Conservation (phyloP, 1,140 invertebrate genomes). For the Carposina sasakii region DNA sequence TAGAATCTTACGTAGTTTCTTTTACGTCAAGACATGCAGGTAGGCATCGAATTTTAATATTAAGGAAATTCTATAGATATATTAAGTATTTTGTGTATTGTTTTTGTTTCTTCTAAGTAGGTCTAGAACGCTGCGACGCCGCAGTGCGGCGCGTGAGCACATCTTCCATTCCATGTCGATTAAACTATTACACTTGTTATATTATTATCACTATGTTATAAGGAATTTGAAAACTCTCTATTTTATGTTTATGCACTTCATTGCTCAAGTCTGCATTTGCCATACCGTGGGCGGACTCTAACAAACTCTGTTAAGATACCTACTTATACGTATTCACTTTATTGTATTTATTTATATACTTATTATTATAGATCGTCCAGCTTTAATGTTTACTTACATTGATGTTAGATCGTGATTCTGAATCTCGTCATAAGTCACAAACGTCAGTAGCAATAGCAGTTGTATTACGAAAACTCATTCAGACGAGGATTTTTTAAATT, state of each 20-base stretch:
- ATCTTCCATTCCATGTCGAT: constrained; percentile 37
- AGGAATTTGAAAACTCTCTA: constrained; percentile 48
- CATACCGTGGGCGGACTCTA: constrained; percentile 51
- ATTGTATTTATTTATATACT: constrained; percentile 69
- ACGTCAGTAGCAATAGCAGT: constrained; percentile 68
- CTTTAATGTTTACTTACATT: constrained; percentile 71
- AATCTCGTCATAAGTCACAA: constrained; percentile 73
- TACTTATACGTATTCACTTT: constrained; percentile 58
- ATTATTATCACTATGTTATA: constrained; percentile 53
- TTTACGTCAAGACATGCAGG: constrained; percentile 59
- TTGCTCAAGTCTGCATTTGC: constrained; percentile 63
- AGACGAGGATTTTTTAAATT: no score
- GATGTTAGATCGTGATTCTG: constrained; percentile 70
- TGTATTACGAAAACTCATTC: no score
- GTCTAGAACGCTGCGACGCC: no score
- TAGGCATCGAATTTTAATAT: constrained; percentile 64
- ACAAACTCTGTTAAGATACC: constrained; percentile 37
- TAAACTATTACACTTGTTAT: constrained; percentile 56
- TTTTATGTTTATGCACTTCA: constrained; percentile 50
- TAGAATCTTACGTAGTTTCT: constrained; percentile 58
- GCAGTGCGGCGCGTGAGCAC: no score
- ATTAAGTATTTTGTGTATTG: constrained; percentile 42
- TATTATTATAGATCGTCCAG: constrained; percentile 64
- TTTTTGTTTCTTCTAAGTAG: constrained; percentile 43
- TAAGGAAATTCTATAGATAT: constrained; percentile 56